Evolutionary conservation across 2,113 vertebrate species (phyloP), one percentile per base, ranked within the genome.

Genomic region (Cololabis saira): DNA sequence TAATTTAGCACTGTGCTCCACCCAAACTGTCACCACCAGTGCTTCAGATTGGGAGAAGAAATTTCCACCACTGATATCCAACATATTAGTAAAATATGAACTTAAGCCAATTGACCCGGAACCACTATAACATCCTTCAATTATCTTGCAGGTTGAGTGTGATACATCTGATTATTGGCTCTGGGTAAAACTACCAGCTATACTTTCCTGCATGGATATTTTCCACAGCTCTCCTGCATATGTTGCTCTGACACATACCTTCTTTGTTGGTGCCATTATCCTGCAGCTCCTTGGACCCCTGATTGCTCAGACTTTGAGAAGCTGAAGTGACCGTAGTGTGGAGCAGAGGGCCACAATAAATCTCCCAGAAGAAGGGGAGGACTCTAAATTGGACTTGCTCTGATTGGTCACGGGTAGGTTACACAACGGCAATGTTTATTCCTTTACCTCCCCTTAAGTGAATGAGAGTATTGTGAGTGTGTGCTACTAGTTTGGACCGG

Each of bases 191-290:
- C 27, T 60, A 40, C 1, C 21, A 65, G 12, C 18, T 70, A 3
- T 19, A 41, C 16, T 47, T 50, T 37, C 44, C 16, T 41, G 14
- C 13, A 30, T 40, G 33, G 2, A 45, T 30, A 37, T 42, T 65
- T 12, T 67, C 17, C 50, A 21, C 19, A n/a, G 33, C 17, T 0
- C 27, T 15, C 41, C 9, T 18, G 22, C 44, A 21, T 4, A 21
- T n/a, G 2, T 4, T 0, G 2, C 5, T 2, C 65, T 63, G 17
- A 61, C 45, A 76, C 82, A 6, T 89, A 91, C 90, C 90, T 87
- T 91, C 64, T 87, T 86, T 55, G 10, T 51, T 67, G 88, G 85
- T 87, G 87, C 87, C 90, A 91, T 91, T 64, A 51, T 87, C 71
- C 84, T 71, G 60, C 47, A 69, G 59, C 50, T 71, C 67, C 54